A percentile compares a stretch with the other conserved stretches of the same genome.
Evolutionary conservation across 2,888 invertebrate genomes (phyloP).

Genomic region (Andricus quercusramuli): DNA sequence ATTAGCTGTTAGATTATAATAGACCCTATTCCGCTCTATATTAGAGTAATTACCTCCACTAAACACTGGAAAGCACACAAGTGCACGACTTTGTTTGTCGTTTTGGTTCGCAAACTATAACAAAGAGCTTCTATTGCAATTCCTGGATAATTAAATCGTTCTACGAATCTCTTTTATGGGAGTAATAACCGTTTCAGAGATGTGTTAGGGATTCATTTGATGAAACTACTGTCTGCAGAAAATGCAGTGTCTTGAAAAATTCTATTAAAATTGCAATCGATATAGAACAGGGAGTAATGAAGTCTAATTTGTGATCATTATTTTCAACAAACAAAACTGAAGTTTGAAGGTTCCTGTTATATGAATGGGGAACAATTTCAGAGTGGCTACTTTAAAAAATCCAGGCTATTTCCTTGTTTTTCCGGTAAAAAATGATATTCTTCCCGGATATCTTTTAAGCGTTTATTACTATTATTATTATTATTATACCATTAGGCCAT

Average conservation of each 20-base stretch:
- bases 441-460: too few species aligned
- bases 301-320: neutral
- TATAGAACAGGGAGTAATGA: neutral
- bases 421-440: too few species aligned
- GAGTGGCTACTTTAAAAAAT: too few species aligned
- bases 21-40: neutral
- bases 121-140: conserved; percentile 7
- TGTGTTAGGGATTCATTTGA: conserved; percentile 1
- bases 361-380: too few species aligned
- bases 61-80: neutral
- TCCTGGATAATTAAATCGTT: conserved; percentile 24
- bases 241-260: neutral
- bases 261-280: neutral
- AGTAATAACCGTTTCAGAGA: neutral
- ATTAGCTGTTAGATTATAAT: neutral
- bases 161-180: neutral
- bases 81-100: conserved; percentile 23
- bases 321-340: neutral
- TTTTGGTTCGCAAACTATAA: neutral
- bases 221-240: neutral
- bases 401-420: too few species aligned
- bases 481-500: too few species aligned
- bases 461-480: too few species aligned
- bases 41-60: neutral
- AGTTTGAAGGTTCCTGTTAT: neutral